Base-by-base conservation (phyloP, 2,888 invertebrate species). In the Lithophane ornitopus region DNA sequence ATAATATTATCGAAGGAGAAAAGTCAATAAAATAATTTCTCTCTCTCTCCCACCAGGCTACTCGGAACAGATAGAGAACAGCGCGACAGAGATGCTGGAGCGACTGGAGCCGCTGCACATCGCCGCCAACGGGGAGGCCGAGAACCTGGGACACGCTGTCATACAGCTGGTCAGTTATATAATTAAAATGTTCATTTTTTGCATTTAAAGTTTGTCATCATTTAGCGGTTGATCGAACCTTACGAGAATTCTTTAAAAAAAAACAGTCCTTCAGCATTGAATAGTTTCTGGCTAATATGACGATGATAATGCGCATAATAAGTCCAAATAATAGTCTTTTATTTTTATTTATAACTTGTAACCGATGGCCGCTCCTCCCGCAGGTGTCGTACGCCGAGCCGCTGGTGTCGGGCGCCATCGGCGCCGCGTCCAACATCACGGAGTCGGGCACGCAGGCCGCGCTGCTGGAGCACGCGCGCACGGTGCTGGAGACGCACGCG, bases 401-500 rank as follows among this genome's bases (percentile, higher is more conserved):
- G 0, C 97, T 99, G 83, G 98, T 99, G 0, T 96, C 97, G 4
- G 98, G 98, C 22, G 97, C 98, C 0, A 97, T 99, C 71, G 99
- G 99, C n/a, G 98, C 98, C 3, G 98, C 98, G 2, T 99, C 99
- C 1, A 98, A 98, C 91, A 98, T 99, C 93, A 97, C 98, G 11
- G 99, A 99, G 93, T 98, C 98, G 0, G 97, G 97, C 90, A 98
- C 98, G 88, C 99, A 99, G 94, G 98, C 98, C 92, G 97, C 98
- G 66, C 95, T 99, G 72, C 96, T 99, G 80, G 98, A 99, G 92
- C 99, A 99, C 94, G 98, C 99, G 3, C 98, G 99, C 92, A 99
- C 99, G 0, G 99, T 99, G 71, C 97, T 99, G 0, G 99, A 99
- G 96, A 98, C 99, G n/a, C 98, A 98, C 4, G 96, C 99, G 9